These are phyloP conservation scores for Helostoma temminkii DNA, from an alignment of 2,797 vertebrate genomes.

Conservation along the genomic window DNA sequence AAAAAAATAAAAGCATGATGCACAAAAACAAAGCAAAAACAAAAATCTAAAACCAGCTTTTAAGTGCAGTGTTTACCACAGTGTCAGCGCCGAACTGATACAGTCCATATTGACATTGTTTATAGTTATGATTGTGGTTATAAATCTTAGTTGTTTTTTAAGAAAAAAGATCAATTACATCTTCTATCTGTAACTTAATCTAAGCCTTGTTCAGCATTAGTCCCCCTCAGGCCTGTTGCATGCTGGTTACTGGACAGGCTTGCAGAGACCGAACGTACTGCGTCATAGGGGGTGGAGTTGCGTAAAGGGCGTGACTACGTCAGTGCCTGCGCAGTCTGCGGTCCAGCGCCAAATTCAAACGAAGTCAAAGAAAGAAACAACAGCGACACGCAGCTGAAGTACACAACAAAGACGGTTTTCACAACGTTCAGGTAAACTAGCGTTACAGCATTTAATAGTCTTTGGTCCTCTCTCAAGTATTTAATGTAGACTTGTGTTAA, in stretches of 20 bases:
- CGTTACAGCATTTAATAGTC: fast-evolving
- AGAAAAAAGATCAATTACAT: too few relatives aligned
- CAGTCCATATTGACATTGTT: too few relatives aligned
- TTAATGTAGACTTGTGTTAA: neutral
- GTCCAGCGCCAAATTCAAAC: constrained; percentile 87
- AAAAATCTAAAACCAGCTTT: too few relatives aligned
- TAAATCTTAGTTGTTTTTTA: too few relatives aligned
- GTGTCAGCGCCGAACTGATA: too few relatives aligned
- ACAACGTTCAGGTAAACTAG: constrained; percentile 24
- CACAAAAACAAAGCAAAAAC: too few relatives aligned
- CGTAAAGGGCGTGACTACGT: constrained; percentile 48
- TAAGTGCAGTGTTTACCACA: too few relatives aligned
- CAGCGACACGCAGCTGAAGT: neutral
- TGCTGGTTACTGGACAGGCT: neutral
- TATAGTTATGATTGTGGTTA: too few relatives aligned
- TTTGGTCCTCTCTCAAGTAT: fast-evolving
- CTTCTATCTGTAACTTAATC: too few relatives aligned
- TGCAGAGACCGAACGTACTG: constrained; percentile 21
- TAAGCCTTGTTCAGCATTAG: too few relatives aligned
- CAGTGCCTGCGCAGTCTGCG: neutral
- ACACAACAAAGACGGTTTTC: neutral
- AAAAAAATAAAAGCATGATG: too few relatives aligned
- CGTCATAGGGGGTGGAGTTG: neutral
- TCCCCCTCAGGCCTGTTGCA: too few relatives aligned
- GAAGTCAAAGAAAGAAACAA: constrained; percentile 49